Evolutionary conservation across 2,888 invertebrate genomes (phyloP).

Genomic region (Deroplatys truncata): DNA sequence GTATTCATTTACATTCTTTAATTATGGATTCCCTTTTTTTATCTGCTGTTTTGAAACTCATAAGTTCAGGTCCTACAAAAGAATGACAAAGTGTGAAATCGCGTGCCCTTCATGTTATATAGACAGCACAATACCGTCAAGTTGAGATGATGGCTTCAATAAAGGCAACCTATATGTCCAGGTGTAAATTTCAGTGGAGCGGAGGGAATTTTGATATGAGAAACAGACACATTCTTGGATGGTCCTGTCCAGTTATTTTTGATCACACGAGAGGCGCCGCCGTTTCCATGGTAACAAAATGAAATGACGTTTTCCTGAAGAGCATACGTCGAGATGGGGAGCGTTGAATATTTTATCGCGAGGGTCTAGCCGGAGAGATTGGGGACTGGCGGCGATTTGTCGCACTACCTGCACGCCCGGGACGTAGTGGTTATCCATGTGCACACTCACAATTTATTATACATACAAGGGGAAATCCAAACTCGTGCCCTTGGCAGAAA

Average conservation of each 20-base stretch:
- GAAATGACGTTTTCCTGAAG: neutral
- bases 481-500: too few species aligned
- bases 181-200: neutral
- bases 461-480: too few species aligned
- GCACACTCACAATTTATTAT: too few species aligned
- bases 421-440: too few species aligned
- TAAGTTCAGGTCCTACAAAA: too few species aligned
- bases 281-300: neutral
- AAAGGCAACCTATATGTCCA: neutral
- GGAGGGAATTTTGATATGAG: neutral
- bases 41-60: too few species aligned
- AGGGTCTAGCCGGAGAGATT: neutral
- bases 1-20: too few species aligned
- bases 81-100: too few species aligned
- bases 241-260: neutral
- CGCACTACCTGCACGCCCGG: too few species aligned
- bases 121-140: too few species aligned
- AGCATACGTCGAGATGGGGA: neutral
- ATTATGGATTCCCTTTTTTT: too few species aligned
- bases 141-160: neutral
- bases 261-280: neutral
- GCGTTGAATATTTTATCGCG: neutral
- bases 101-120: too few species aligned
- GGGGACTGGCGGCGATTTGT: neutral
- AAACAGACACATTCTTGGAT: neutral